Conservation (phyloP, 2,113 vertebrate genomes). For the Centropristis striata region DNA sequence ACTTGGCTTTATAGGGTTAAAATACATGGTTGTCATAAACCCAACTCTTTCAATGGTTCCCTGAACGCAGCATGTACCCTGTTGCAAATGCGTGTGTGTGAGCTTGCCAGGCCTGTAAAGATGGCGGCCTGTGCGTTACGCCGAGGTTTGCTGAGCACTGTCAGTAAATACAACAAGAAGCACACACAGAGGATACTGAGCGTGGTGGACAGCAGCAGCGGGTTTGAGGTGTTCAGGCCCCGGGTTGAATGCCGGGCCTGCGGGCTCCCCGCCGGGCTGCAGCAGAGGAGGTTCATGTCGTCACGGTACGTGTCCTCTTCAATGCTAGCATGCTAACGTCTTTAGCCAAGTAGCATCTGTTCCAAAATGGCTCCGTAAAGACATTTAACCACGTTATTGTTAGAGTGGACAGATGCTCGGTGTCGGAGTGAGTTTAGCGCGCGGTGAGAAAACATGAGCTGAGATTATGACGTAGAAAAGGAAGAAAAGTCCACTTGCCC, state of each 20-base stretch:
- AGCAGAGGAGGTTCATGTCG: slow-evolving; percentile 83
- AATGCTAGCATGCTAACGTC: slow-evolving; percentile 65
- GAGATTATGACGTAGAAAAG: neutral
- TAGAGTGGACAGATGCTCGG: neutral
- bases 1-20: too few species aligned
- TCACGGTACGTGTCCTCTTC: slow-evolving; percentile 82
- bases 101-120: slow-evolving; percentile 52
- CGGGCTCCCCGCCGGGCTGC: slow-evolving; percentile 56
- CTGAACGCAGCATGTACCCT: slow-evolving; percentile 39
- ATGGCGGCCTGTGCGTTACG: slow-evolving; percentile 84
- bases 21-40: neutral
- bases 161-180: slow-evolving; percentile 82
- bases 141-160: slow-evolving; percentile 76
- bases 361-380: slow-evolving; percentile 5
- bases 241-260: slow-evolving; percentile 75
- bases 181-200: slow-evolving; percentile 74
- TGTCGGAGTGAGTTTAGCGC: too few species aligned
- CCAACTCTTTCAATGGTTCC: neutral
- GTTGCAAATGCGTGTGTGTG: neutral
- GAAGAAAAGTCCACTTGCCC: slow-evolving; percentile 21
- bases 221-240: slow-evolving; percentile 60
- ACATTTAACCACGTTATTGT: neutral
- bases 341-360: slow-evolving; percentile 21
- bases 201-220: slow-evolving; percentile 59
- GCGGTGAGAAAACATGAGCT: neutral